These are phyloP conservation scores for Octopus bimaculoides DNA, from an alignment of 1,140 invertebrate genomes.

Conservation along the genomic window DNA sequence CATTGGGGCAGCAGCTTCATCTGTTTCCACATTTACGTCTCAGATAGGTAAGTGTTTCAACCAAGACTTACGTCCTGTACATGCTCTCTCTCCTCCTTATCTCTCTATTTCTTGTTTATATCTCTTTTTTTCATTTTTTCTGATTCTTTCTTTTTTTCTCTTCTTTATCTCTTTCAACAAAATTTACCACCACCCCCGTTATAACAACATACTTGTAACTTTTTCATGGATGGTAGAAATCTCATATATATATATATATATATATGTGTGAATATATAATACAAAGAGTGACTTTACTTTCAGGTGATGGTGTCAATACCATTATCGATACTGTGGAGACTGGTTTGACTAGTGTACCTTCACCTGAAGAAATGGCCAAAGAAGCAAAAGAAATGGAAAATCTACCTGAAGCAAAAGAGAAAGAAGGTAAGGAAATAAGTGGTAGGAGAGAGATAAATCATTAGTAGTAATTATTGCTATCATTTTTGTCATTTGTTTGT, in stretches of 20 bases:
- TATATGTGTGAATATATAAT: too few relatives aligned
- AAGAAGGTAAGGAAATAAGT: not conserved
- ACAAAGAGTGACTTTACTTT: too few relatives aligned
- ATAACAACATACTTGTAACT: too few relatives aligned
- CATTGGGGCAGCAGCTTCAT: slow-evolving; percentile 69
- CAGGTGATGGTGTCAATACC: slow-evolving; percentile 69
- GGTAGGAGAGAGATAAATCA: not conserved
- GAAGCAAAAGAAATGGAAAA: slow-evolving; percentile 30
- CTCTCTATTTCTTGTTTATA: too few relatives aligned
- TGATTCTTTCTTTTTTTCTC: too few relatives aligned
- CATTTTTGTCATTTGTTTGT: not conserved
- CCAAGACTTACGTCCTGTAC: not conserved
- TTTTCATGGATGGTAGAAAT: too few relatives aligned
- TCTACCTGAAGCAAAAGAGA: slow-evolving; percentile 12
- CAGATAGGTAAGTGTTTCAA: slow-evolving; percentile 64
- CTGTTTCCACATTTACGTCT: slow-evolving; percentile 72
- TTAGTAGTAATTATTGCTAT: not conserved
- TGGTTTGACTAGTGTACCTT: slow-evolving; percentile 69
- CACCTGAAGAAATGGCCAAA: slow-evolving; percentile 71
- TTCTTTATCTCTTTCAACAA: too few relatives aligned
- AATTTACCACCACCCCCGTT: too few relatives aligned
- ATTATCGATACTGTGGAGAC: slow-evolving; percentile 69
- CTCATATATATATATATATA: too few relatives aligned
- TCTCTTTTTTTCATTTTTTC: too few relatives aligned
- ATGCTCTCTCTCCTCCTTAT: not conserved